Base-by-base conservation (phyloP, 2,797 vertebrate genomes). In the Lutra lutra region DNA sequence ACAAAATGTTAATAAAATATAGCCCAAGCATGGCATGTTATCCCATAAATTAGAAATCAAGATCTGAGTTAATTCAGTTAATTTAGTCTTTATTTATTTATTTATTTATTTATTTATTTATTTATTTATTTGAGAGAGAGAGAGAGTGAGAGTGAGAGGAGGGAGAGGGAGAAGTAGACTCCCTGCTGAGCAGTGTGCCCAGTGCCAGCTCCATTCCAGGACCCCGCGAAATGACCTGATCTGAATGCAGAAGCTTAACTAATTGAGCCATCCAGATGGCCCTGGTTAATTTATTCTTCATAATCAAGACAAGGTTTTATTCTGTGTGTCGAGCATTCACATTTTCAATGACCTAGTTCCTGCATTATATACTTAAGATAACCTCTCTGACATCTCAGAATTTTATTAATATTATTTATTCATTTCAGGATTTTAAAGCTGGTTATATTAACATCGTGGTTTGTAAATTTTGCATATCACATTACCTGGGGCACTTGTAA, bases 41-140 rank as follows among this genome's bases (percentile, higher is more conserved):
- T 66, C 18, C 7, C 29, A 8, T 43, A 48, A 51, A 2, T 66
- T 84, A 89, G 23, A 66, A 89, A 85, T 79, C 48, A 93, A 89
- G 11, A 51, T 78, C 25, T 54, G 75, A 95, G 38, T 89, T 91
- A 84, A 73, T 92, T 92, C 68, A 40, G 23, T 70, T 92, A 96
- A 79, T 83, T 46, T 72, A 72, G 20, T 40, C 35, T 23, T 72
- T 58, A 73, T 43, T 75, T 73, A 15, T 43, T 73, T 73, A 27
- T 43, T 46, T 46, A 43, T 15, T 7, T 21, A 73, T 43, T 73
- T 43, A 9, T 43, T 73, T 75, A 15, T 73, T 27, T 43, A n/a
- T n/a, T n/a, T n/a, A n/a, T n/a, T n/a, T n/a, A n/a, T n/a, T n/a
- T n/a, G n/a, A 38, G 38, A 38, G 38, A 40, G 38, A 40, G 72